Evolutionary conservation across 2,888 invertebrate species (phyloP).

Genomic region (Alentia gelatinosa): DNA sequence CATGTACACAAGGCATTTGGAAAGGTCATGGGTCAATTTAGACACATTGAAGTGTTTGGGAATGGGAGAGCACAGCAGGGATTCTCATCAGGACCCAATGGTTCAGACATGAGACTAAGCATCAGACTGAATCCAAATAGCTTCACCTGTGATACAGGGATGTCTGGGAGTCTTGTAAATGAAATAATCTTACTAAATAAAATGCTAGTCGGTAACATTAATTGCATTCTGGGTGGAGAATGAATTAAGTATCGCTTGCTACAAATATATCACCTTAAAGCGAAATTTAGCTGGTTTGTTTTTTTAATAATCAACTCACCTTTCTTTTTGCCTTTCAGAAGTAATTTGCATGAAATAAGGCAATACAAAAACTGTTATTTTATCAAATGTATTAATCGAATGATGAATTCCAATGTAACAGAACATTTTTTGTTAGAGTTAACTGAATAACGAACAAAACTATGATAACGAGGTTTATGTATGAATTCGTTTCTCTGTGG

Average conservation of each 20-base stretch:
- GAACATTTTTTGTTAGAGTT: neutral
- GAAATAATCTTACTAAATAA: neutral
- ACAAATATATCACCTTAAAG: neutral
- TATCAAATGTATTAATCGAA: neutral
- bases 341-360: slow-evolving; percentile 13
- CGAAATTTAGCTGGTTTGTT: neutral
- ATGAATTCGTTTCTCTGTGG: neutral
- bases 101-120: too few species aligned
- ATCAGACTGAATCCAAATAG: neutral
- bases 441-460: neutral
- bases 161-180: neutral
- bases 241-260: neutral
- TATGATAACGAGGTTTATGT: neutral
- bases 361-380: neutral
- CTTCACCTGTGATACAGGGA: neutral
- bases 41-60: too few species aligned
- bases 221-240: neutral
- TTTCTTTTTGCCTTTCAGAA: slow-evolving; percentile 26
- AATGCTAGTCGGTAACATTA: neutral
- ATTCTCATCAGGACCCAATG: neutral
- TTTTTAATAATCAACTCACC: neutral
- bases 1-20: too few species aligned
- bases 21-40: too few species aligned
- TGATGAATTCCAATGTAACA: neutral
- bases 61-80: neutral